Conservation (phyloP, 2,797 vertebrate genomes). For the Prionace glauca region DNA sequence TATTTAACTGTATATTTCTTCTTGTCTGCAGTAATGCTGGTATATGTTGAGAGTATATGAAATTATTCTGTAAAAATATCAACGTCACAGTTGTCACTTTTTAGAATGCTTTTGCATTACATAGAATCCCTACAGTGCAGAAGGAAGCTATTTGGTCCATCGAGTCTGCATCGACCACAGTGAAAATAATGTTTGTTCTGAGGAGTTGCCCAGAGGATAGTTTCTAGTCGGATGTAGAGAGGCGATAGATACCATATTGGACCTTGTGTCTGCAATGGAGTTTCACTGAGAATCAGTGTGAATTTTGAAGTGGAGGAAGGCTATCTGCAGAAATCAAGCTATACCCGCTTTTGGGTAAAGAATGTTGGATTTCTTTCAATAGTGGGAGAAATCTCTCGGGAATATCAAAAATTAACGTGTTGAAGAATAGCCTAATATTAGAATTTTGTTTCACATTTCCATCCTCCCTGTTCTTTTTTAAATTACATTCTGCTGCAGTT, state of each 20-base stretch:
- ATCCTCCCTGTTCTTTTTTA: not conserved
- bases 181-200: not conserved
- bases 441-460: not conserved
- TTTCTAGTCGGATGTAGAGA: not conserved
- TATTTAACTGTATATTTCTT: not conserved
- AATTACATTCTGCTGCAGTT: not conserved
- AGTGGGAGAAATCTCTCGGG: not conserved
- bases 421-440: not conserved
- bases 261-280: not conserved
- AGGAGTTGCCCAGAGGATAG: not conserved
- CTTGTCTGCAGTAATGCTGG: not conserved
- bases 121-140: too few species aligned
- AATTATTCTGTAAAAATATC: too few species aligned
- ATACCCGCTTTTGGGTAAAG: not conserved
- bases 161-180: too few species aligned
- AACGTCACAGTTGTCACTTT: not conserved
- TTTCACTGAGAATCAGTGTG: not conserved
- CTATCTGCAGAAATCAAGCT: not conserved
- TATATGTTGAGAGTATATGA: not conserved
- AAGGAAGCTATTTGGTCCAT: too few species aligned
- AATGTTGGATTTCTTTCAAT: not conserved
- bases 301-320: not conserved
- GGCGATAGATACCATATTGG: not conserved
- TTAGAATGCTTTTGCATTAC: not conserved
- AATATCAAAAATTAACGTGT: not conserved